A percentile compares a stretch with the other conserved stretches of the same genome.
phyloP scores from a whole-genome alignment of 2,797 vertebrate genomes.

The Geotrypetes seraphini region DNA sequence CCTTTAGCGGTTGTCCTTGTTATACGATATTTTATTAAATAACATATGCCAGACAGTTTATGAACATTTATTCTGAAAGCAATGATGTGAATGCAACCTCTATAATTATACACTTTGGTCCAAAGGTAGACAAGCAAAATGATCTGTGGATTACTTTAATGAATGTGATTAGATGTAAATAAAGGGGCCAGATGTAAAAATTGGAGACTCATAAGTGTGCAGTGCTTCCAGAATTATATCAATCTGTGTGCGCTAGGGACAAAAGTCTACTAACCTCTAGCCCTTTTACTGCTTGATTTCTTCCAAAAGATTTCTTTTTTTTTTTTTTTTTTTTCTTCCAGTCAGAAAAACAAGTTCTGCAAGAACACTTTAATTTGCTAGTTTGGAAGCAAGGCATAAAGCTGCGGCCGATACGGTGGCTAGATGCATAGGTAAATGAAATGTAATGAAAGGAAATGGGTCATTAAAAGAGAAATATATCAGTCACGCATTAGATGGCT shows the following conservation, averaged over 20 bases:
- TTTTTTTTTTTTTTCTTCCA: background rate
- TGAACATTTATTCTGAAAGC: slow-evolving; percentile 2
- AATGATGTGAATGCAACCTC: slow-evolving; percentile 9
- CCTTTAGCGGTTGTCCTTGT: no score
- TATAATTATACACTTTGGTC: background rate
- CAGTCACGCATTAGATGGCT: no score
- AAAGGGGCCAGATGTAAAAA: background rate
- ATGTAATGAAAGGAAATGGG: no score
- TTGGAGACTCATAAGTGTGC: background rate
- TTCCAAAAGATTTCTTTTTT: rapidly evolving
- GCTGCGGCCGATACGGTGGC: no score
- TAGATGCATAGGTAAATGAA: no score
- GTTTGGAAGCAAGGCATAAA: no score
- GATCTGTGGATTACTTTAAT: slow-evolving; percentile 20
- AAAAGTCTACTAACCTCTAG: slow-evolving; percentile 3
- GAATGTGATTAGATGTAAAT: background rate
- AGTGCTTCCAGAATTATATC: background rate
- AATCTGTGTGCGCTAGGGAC: background rate
- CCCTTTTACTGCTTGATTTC: no score
- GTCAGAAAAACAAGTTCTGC: background rate
- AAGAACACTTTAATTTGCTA: no score
- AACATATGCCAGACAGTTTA: slow-evolving; percentile 12
- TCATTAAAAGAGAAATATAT: no score
- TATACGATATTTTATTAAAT: slow-evolving; percentile 11
- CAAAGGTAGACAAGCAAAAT: slow-evolving; percentile 19